A percentile compares a stretch with the other conserved stretches of the same genome.
phyloP scores from a whole-genome alignment of 1,140 invertebrate genomes.

The Paracyclopina nana region DNA sequence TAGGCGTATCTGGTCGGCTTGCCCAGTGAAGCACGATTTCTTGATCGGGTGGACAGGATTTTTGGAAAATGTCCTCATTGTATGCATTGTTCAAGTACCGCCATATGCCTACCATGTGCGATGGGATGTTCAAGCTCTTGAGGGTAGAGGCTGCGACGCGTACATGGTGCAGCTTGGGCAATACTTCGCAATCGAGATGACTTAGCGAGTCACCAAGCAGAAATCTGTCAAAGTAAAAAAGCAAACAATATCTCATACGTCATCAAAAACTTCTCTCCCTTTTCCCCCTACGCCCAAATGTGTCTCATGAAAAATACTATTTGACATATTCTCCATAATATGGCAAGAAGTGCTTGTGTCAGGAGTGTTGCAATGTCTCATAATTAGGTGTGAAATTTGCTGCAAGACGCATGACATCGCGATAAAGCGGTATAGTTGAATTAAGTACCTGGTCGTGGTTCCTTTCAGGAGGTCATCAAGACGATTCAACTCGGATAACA shows the following conservation, averaged over 20 bases:
- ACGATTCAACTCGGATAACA: slow-evolving; percentile 29
- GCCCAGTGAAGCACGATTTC: slow-evolving; percentile 39
- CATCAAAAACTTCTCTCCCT: neutral
- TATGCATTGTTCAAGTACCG: slow-evolving; percentile 38
- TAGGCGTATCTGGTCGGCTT: slow-evolving; percentile 30
- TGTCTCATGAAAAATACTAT: too few species aligned
- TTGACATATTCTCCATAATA: too few species aligned
- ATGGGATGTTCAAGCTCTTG: slow-evolving; percentile 34
- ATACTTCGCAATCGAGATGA: slow-evolving; percentile 34
- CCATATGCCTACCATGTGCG: slow-evolving; percentile 34
- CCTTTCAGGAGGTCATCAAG: slow-evolving; percentile 28
- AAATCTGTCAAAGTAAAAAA: slow-evolving; percentile 23
- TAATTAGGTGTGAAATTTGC: too few species aligned
- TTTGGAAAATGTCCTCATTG: slow-evolving; percentile 32
- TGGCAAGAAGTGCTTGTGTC: too few species aligned
- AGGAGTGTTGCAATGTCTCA: too few species aligned
- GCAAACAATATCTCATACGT: neutral
- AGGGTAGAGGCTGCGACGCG: slow-evolving; percentile 33
- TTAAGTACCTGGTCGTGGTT: slow-evolving; percentile 3
- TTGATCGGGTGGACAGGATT: slow-evolving; percentile 40
- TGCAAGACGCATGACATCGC: too few species aligned
- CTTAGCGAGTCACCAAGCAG: slow-evolving; percentile 30
- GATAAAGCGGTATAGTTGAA: too few species aligned
- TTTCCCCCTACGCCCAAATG: too few species aligned
- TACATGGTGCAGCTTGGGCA: slow-evolving; percentile 38